These are phyloP conservation scores for Teleopsis dalmanni DNA, from an alignment of 1,140 invertebrate genomes.

Conservation along the genomic window DNA sequence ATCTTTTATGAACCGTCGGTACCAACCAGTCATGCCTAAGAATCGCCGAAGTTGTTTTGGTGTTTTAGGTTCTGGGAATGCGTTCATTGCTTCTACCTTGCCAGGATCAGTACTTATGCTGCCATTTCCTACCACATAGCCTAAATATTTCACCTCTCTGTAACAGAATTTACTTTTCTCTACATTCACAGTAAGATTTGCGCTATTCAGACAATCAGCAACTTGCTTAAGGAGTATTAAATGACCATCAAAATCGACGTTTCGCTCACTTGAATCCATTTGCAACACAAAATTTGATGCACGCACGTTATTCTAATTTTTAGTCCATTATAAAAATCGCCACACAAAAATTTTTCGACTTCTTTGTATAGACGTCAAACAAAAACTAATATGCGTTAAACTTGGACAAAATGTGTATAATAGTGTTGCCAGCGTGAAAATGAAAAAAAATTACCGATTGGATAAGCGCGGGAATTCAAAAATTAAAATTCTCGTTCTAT, in stretches of 20 bases:
- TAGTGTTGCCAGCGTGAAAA: no score
- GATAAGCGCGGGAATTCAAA: no score
- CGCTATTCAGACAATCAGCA: neutral
- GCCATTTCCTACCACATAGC: slow-evolving; percentile 16
- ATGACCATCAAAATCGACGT: slow-evolving; percentile 6
- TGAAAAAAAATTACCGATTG: no score
- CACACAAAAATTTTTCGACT: no score
- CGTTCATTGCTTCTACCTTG: slow-evolving; percentile 17
- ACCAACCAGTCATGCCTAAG: slow-evolving; percentile 43
- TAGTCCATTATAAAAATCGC: no score
- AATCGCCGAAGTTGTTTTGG: slow-evolving; percentile 42
- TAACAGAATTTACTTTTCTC: slow-evolving; percentile 20
- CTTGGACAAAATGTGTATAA: no score
- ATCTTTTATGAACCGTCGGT: slow-evolving; percentile 32
- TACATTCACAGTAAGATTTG: slow-evolving; percentile 17
- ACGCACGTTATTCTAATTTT: no score
- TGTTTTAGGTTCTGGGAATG: slow-evolving; percentile 8
- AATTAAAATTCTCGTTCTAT: no score
- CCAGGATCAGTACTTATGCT: slow-evolving; percentile 37
- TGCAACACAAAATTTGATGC: no score
- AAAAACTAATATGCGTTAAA: no score
- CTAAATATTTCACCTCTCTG: slow-evolving; percentile 20
- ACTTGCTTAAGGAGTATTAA: neutral
- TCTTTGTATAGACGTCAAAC: no score
- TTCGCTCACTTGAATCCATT: no score